Conservation (phyloP, 2,888 invertebrate genomes). For the Andrena chrysosceles region DNA sequence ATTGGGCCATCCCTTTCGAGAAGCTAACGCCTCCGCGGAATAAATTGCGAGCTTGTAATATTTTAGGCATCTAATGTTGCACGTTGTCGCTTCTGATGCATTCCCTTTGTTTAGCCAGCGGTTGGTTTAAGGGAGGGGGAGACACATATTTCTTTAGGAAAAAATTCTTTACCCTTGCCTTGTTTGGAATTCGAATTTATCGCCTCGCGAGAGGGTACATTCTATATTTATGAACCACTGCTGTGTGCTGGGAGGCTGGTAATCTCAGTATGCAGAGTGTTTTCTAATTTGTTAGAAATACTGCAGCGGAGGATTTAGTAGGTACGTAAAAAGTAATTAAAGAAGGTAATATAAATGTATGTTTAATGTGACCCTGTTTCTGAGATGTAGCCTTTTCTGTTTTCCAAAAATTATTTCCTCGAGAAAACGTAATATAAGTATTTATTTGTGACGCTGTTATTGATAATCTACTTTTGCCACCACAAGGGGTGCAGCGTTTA, state of each 20-base stretch:
- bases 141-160: no score
- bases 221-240: no score
- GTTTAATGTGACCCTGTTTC: no score
- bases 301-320: no score
- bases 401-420: no score
- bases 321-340: no score
- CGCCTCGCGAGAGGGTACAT: no score
- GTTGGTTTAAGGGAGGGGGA: neutral
- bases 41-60: slow-evolving; percentile 44
- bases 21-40: slow-evolving; percentile 25
- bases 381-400: no score
- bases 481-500: neutral
- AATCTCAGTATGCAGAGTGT: neutral
- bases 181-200: neutral
- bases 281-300: neutral
- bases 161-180: neutral
- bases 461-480: neutral
- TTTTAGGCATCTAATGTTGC: slow-evolving; percentile 28
- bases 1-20: slow-evolving; percentile 51
- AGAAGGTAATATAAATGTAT: no score
- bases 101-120: neutral
- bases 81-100: neutral
- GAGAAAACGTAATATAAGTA: no score
- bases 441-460: no score
- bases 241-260: no score